Evolutionary conservation across 2,888 invertebrate species (phyloP).

Genomic region (Xanthia togata): DNA sequence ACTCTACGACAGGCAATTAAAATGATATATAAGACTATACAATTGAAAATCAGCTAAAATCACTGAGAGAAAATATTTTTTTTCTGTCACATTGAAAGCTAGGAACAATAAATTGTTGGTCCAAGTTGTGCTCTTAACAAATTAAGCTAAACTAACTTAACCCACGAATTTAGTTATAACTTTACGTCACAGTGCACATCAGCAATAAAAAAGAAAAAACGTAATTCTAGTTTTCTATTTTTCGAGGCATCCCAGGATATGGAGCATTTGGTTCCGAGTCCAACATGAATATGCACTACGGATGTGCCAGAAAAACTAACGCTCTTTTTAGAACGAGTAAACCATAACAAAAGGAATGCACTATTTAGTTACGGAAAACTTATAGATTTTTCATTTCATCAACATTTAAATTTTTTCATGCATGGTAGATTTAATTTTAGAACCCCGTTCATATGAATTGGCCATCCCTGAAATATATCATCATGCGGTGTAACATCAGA

Average conservation of each 20-base stretch:
- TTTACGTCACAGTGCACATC: neutral
- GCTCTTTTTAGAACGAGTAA: neutral
- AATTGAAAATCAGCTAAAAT: constrained; percentile 5
- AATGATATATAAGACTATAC: neutral
- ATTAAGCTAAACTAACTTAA: neutral
- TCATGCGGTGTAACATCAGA: neutral
- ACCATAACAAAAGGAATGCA: neutral
- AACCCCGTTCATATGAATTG: neutral
- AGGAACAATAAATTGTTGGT: neutral
- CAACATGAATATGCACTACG: neutral
- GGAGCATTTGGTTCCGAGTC: neutral
- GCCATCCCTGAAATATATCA: neutral
- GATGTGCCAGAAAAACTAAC: neutral
- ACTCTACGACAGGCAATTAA: neutral
- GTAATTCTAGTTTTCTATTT: neutral
- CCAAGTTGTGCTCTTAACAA: neutral
- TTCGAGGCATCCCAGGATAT: neutral
- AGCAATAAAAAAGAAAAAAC: neutral
- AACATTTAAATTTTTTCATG: neutral
- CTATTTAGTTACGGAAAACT: neutral
- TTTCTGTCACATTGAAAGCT: neutral
- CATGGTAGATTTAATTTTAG: constrained; percentile 25
- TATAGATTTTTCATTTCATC: neutral
- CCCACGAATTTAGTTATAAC: neutral
- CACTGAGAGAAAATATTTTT: neutral